Percentiles rank a stretch among this genome's conserved stretches.
These are phyloP conservation scores for Ennomos erosarius DNA, from an alignment of 2,888 invertebrate genomes.

Conservation along the genomic window DNA sequence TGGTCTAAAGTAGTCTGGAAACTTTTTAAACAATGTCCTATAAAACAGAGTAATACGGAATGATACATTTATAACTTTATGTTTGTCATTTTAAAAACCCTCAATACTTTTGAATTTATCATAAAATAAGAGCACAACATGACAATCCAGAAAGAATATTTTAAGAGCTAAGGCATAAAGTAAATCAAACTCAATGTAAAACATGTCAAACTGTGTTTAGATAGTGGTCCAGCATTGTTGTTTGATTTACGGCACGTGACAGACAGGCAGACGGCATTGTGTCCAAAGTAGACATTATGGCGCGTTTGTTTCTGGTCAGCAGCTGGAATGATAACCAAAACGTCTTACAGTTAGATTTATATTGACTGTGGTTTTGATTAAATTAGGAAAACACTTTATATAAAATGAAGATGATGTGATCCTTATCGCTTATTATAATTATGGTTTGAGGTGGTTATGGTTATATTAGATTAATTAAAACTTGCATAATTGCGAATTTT, in stretches of 20 bases:
- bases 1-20: too few relatives aligned
- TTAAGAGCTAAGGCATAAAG: conserved; percentile 31
- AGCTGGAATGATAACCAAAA: not conserved
- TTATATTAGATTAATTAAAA: too few relatives aligned
- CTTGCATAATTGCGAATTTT: too few relatives aligned
- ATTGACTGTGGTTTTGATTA: too few relatives aligned
- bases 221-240: conserved; percentile 50
- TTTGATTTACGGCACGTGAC: conserved; percentile 54
- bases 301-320: conserved; percentile 14
- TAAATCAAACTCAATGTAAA: conserved; percentile 40
- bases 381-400: too few relatives aligned
- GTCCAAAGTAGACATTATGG: conserved; percentile 19
- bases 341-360: too few relatives aligned
- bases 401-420: too few relatives aligned
- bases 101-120: not conserved
- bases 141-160: conserved; percentile 28
- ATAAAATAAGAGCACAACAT: conserved; percentile 25
- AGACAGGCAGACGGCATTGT: conserved; percentile 37
- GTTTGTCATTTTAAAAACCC: conserved; percentile 7
- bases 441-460: too few relatives aligned
- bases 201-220: conserved; percentile 50
- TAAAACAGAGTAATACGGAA: not conserved
- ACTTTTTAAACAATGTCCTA: too few relatives aligned
- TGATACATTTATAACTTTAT: not conserved
- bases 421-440: too few relatives aligned